Conservation (phyloP, 2,888 invertebrate species). For the Andrena marginata region DNA sequence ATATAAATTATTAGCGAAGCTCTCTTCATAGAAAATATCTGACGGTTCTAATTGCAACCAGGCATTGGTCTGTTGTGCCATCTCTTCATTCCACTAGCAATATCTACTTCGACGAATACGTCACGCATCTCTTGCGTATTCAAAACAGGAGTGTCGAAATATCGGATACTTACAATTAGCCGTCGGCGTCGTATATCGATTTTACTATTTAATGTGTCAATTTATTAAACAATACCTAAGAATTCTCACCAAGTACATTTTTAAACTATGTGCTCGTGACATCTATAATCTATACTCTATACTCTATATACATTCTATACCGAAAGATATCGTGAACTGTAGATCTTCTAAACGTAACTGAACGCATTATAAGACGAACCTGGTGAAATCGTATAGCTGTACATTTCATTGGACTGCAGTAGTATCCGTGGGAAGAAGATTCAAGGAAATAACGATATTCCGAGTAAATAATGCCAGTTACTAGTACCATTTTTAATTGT, state of each 20-base stretch:
- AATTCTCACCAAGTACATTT: slow-evolving; percentile 25
- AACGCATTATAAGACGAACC: slow-evolving; percentile 10
- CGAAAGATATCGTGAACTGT: slow-evolving; percentile 30
- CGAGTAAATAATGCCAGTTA: slow-evolving; percentile 47
- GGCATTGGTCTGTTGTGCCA: slow-evolving; percentile 71
- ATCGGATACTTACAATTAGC: slow-evolving; percentile 18
- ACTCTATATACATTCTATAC: slow-evolving; percentile 19
- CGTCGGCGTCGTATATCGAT: slow-evolving; percentile 20
- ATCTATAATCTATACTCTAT: slow-evolving; percentile 6
- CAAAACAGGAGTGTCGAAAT: slow-evolving; percentile 7
- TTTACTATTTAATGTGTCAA: slow-evolving; percentile 39
- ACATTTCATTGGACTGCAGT: slow-evolving; percentile 2
- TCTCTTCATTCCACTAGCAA: slow-evolving; percentile 79
- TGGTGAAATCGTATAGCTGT: slow-evolving; percentile 16
- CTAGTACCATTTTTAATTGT: slow-evolving; percentile 52
- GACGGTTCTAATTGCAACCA: slow-evolving; percentile 56
- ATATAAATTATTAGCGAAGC: slow-evolving; percentile 87
- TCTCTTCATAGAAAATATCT: slow-evolving; percentile 54
- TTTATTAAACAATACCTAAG: slow-evolving; percentile 41
- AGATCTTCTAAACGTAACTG: slow-evolving; percentile 44
- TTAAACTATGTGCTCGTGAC: slow-evolving; percentile 27
- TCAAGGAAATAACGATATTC: neutral
- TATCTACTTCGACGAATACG: slow-evolving; percentile 57
- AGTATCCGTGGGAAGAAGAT: slow-evolving; percentile 12
- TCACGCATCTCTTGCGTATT: slow-evolving; percentile 23